phyloP scores from a whole-genome alignment of 2,888 invertebrate species.

The Latrodectus hesperus region DNA sequence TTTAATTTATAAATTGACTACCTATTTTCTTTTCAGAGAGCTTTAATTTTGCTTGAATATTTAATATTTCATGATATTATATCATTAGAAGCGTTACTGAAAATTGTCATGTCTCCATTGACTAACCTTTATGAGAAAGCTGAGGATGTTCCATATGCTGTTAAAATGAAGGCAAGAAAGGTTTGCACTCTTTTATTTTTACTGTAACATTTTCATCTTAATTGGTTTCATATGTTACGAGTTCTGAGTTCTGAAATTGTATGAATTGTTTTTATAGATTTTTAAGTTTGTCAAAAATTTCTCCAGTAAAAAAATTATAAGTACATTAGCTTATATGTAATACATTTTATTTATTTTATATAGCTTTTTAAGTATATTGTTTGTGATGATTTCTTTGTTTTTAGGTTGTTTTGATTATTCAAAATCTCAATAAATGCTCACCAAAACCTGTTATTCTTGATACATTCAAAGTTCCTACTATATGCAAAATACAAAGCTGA shows the following conservation, averaged over 20 bases:
- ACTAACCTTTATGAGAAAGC: constrained; percentile 16
- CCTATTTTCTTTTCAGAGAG: constrained; percentile 42
- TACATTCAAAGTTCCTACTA: constrained; percentile 1
- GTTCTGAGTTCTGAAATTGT: too few species aligned
- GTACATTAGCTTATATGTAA: not conserved
- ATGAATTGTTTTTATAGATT: not conserved
- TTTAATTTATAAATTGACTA: not conserved
- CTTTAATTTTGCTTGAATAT: constrained; percentile 52
- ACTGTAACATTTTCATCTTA: not conserved
- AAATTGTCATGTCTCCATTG: constrained; percentile 29
- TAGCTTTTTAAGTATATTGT: not conserved
- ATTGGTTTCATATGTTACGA: not conserved
- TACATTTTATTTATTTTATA: not conserved
- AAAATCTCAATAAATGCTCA: constrained; percentile 31
- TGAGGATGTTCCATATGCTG: constrained; percentile 10
- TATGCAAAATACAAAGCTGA: constrained; percentile 1
- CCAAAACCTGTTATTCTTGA: constrained; percentile 12
- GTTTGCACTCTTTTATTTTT: not conserved
- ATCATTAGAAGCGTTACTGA: constrained; percentile 36
- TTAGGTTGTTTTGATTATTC: constrained; percentile 19
- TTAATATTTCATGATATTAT: constrained; percentile 57
- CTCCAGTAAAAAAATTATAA: not conserved
- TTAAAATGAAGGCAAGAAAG: constrained; percentile 52
- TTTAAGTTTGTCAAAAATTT: not conserved
- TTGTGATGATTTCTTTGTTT: not conserved